Evolutionary conservation across 92 coral and sea anemone genomes (phyloP).

Genomic region (Epizoanthus illoricatus): DNA sequence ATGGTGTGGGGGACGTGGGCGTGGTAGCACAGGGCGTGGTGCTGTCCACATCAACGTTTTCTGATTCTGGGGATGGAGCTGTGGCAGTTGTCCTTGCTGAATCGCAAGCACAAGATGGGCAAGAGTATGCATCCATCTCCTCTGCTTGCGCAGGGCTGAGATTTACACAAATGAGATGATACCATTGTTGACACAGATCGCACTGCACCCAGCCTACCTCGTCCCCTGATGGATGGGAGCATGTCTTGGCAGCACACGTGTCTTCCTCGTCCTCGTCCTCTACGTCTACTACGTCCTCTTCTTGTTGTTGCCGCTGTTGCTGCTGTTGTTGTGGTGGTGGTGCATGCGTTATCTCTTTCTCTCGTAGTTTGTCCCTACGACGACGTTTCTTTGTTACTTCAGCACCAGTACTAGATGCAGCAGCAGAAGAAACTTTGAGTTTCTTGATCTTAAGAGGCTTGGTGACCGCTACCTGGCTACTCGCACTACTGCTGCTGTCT

Average conservation of each 20-base stretch:
- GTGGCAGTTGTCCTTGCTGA: constrained; percentile 52
- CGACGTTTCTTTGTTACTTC: constrained; percentile 72
- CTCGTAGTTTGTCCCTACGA: constrained; percentile 57
- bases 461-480: constrained; percentile 8
- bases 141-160: constrained; percentile 83
- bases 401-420: constrained; percentile 34
- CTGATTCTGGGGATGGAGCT: constrained; percentile 90
- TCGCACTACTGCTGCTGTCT: constrained; percentile 43
- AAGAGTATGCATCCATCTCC: constrained; percentile 88
- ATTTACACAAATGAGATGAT: constrained; percentile 84
- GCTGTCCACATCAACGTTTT: constrained; percentile 90
- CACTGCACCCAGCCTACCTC: constrained; percentile 99
- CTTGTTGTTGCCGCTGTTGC: constrained; percentile 17
- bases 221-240: constrained; percentile 93
- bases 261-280: constrained; percentile 86
- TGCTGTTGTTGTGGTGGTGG: constrained; percentile 6
- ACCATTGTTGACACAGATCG: constrained; percentile 93
- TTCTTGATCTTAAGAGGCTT: constrained; percentile 25
- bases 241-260: constrained; percentile 78
- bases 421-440: constrained; percentile 29
- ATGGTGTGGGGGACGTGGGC: constrained; percentile 62
- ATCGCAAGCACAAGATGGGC: constrained; percentile 61
- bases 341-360: constrained; percentile 24
- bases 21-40: constrained; percentile 82
- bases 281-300: constrained; percentile 73